These are phyloP conservation scores for Ormyrus nitidulus DNA, from an alignment of 2,888 invertebrate genomes.

Conservation along the genomic window DNA sequence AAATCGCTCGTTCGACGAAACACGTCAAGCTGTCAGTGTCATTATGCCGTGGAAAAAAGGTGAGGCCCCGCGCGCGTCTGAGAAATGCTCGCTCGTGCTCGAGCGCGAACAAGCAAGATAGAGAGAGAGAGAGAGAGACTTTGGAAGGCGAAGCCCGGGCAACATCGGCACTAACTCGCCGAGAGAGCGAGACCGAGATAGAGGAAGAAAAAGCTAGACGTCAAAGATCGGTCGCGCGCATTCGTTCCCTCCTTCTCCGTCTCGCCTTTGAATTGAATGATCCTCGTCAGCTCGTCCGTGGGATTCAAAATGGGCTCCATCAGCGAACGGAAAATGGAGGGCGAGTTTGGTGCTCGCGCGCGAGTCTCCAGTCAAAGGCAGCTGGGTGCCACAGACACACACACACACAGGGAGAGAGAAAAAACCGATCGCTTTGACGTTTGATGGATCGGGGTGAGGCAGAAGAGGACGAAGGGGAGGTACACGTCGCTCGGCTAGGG, in stretches of 20 bases:
- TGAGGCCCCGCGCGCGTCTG: slow-evolving; percentile 27
- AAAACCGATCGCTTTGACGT: slow-evolving; percentile 71
- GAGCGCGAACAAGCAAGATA: not conserved
- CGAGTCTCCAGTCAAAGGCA: slow-evolving; percentile 55
- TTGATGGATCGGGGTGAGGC: slow-evolving; percentile 71
- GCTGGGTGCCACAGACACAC: slow-evolving; percentile 62
- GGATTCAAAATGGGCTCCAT: slow-evolving; percentile 66
- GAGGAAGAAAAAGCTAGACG: slow-evolving; percentile 42
- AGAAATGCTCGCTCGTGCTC: slow-evolving; percentile 39
- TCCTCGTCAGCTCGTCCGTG: slow-evolving; percentile 62
- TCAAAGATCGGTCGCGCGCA: slow-evolving; percentile 49
- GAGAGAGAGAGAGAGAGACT: not conserved
- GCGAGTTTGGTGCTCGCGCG: slow-evolving; percentile 32
- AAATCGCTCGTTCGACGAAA: slow-evolving; percentile 57
- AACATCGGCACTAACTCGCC: not conserved
- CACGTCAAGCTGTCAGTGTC: slow-evolving; percentile 56
- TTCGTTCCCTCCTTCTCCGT: not conserved
- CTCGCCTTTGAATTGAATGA: slow-evolving; percentile 61
- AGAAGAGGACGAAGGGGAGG: slow-evolving; percentile 37
- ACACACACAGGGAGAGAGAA: slow-evolving; percentile 54
- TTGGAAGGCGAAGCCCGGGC: not conserved
- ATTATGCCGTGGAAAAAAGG: slow-evolving; percentile 43
- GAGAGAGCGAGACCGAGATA: not conserved
- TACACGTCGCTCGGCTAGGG: not conserved
- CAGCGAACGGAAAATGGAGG: slow-evolving; percentile 65